These are phyloP conservation scores for Dasysyrphus tricinctus DNA, from an alignment of 2,888 invertebrate species.

Conservation along the genomic window DNA sequence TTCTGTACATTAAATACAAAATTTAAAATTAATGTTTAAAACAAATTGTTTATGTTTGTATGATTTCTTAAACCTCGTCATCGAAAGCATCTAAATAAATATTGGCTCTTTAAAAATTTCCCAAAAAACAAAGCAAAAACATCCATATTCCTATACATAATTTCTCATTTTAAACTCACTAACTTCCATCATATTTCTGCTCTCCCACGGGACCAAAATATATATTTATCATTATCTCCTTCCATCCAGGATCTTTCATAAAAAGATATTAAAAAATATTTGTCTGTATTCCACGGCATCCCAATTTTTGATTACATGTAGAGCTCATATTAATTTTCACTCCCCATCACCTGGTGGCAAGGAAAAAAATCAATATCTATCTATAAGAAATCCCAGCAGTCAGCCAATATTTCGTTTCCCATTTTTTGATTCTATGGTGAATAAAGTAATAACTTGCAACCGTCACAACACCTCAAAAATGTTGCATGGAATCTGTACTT, in stretches of 20 bases:
- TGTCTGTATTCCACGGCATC: neutral
- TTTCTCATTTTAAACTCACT: neutral
- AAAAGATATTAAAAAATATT: neutral
- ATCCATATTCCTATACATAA: neutral
- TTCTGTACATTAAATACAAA: too few relatives aligned
- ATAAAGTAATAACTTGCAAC: conserved; percentile 70
- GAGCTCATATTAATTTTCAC: conserved; percentile 51
- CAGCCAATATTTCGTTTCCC: conserved; percentile 45
- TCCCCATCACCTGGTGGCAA: conserved; percentile 32
- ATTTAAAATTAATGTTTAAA: too few relatives aligned
- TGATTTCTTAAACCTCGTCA: too few relatives aligned
- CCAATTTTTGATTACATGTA: neutral
- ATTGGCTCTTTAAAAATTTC: too few relatives aligned
- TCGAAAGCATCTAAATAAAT: too few relatives aligned
- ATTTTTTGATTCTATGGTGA: conserved; percentile 7
- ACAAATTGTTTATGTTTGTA: too few relatives aligned
- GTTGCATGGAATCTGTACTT: conserved; percentile 12
- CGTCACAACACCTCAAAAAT: conserved; percentile 69
- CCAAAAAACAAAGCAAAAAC: too few relatives aligned
- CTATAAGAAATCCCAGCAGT: conserved; percentile 52
- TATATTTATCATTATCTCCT: neutral
- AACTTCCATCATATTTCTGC: neutral
- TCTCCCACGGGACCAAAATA: neutral
- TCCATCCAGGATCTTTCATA: neutral
- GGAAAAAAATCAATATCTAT: conserved; percentile 40